Base-by-base conservation (phyloP, 1,140 invertebrate genomes). In the Tetranychus urticae region DNA sequence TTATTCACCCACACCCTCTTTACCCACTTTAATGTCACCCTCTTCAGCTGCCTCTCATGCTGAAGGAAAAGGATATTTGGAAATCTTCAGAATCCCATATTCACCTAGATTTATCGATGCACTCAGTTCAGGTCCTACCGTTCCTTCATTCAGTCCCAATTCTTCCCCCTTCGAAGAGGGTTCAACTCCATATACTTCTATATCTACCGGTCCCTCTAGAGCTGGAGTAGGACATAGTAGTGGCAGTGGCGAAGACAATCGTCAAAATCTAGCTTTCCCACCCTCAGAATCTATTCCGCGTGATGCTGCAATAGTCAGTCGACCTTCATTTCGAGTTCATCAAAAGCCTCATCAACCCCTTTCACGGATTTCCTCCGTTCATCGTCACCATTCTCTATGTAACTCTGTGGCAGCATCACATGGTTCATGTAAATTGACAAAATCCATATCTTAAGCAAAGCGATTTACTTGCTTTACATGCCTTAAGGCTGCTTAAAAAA, bases 41-140 rank as follows among this genome's bases (percentile, higher is more conserved):
- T 62, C 64, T 39, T 64, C 63, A 31, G 63, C 61, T 13, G 62
- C 60, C 12, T 59, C 60, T 14, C 56, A 50, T 55, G 14, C 59
- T 48, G 48, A 56, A 57, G 37, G 59, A 12, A 60, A 60, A 50
- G 63, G 63, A 12, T 64, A 64, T 62, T 56, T 64, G n/a, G 63
- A 64, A 52, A 33, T 62, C 1, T 64, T 56, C 36, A 54, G 47
- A 52, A 56, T 64, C 14, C 54, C 36, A 58, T 52, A 61, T 36
- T 13, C 33, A 46, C 39, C 60, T 42, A 47, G 56, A 62, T 39
- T 31, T 23, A 56, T 56, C 36, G 55, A 56, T 46, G 58, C 50
- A 10, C 36, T 13, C n/a, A 57, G 50, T 35, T 58, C 63, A 33
- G 36, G 36, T 23, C 23, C 23, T 12, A 61, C 60, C 3, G 37